phyloP scores from a whole-genome alignment of 23 tunicate genomes.

The Trididemnum miniatum region DNA sequence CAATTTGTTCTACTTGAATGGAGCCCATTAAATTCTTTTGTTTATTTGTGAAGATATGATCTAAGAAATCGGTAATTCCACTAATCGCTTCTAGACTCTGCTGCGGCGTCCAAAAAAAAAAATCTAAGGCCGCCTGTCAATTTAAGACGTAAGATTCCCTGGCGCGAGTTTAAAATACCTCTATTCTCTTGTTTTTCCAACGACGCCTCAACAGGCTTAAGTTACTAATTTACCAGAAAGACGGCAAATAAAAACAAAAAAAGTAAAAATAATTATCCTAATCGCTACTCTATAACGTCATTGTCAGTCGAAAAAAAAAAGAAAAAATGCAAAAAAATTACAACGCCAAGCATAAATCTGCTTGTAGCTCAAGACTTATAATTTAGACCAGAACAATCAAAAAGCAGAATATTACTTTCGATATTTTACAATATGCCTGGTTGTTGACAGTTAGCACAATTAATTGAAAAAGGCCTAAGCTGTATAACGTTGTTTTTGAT shows the following conservation, averaged over 20 bases:
- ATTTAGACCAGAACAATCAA: background rate
- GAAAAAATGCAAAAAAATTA: background rate
- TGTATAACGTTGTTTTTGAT: no score
- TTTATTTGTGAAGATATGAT: constrained; percentile 20
- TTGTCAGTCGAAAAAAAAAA: background rate
- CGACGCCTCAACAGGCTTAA: constrained; percentile 28
- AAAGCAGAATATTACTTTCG: background rate
- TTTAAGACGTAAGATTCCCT: background rate
- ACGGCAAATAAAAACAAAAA: background rate
- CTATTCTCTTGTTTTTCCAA: constrained; percentile 53
- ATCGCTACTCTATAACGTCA: background rate
- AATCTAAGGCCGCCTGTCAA: constrained; percentile 48
- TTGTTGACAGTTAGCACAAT: no score
- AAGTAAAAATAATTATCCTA: background rate
- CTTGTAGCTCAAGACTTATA: no score
- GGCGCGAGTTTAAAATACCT: constrained; percentile 43
- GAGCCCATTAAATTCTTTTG: constrained; percentile 22
- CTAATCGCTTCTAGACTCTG: constrained; percentile 18
- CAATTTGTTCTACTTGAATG: no score
- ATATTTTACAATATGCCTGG: no score
- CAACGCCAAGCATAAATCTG: no score
- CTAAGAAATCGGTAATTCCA: background rate
- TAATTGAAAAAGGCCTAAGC: no score
- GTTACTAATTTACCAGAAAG: background rate
- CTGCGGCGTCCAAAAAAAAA: constrained; percentile 33